Conservation (phyloP, 2,797 vertebrate genomes). For the Lemur catta region DNA sequence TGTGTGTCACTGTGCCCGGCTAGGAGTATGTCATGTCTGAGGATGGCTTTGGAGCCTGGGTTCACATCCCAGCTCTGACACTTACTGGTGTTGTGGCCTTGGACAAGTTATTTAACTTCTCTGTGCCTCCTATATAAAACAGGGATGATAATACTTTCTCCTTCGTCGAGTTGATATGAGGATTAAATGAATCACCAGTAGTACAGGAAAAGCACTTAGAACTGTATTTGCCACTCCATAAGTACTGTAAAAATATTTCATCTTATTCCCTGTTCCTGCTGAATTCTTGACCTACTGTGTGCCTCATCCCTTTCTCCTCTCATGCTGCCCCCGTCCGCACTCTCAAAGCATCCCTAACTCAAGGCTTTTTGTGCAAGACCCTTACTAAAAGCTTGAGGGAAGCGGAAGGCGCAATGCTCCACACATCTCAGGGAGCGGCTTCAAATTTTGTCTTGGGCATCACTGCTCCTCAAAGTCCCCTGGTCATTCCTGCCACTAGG, state of each 20-base stretch:
- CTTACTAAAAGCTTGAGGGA: neutral
- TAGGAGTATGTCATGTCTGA: neutral
- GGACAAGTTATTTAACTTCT: neutral
- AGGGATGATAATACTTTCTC: neutral
- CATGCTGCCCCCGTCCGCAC: neutral
- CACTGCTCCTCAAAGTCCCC: neutral
- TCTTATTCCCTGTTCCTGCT: neutral
- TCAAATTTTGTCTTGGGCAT: neutral
- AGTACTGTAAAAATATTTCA: neutral
- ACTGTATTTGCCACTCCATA: neutral
- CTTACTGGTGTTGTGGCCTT: neutral
- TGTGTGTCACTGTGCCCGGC: rapidly evolving
- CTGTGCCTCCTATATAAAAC: neutral
- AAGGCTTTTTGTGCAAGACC: neutral
- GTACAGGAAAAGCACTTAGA: neutral
- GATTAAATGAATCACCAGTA: constrained; percentile 9
- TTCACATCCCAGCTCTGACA: neutral
- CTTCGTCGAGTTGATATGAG: neutral
- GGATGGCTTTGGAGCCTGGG: neutral
- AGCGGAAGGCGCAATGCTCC: neutral
- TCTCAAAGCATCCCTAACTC: neutral
- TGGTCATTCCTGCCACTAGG: neutral
- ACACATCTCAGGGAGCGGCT: neutral
- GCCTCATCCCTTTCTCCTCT: neutral
- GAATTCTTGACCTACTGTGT: neutral